Evolutionary conservation across 2,888 invertebrate species (phyloP).

Genomic region (Microdon myrmicae): DNA sequence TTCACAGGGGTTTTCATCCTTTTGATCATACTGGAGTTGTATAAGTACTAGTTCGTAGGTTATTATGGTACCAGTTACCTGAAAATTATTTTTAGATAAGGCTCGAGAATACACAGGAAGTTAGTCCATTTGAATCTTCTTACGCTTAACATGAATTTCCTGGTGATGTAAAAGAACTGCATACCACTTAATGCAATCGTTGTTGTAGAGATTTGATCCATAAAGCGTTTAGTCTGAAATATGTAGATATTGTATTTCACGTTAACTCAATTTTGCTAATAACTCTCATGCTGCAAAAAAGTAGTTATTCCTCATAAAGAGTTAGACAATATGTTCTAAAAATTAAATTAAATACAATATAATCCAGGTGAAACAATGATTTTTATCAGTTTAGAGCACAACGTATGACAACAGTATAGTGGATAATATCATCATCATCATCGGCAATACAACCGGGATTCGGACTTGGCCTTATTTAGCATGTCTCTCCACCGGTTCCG

Average conservation of each 20-base stretch:
- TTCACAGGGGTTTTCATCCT: conserved; percentile 54
- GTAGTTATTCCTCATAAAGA: no score
- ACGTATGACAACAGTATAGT: no score
- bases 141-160: conserved; percentile 70
- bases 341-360: no score
- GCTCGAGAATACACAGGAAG: no score
- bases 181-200: conserved; percentile 70
- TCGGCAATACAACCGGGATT: no score
- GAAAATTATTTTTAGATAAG: not conserved
- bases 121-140: not conserved
- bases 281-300: not conserved
- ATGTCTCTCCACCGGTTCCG: no score
- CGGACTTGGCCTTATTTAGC: no score
- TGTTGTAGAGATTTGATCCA: conserved; percentile 69
- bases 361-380: no score
- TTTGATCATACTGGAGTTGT: conserved; percentile 53
- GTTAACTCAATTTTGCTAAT: not conserved
- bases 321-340: no score
- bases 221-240: conserved; percentile 68
- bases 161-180: conserved; percentile 69
- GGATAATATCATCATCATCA: no score
- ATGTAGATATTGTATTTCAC: not conserved
- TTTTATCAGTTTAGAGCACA: no score
- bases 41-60: conserved; percentile 62
- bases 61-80: conserved; percentile 73